A percentile compares a stretch with the other conserved stretches of the same genome.
Conservation (phyloP, 23 tunicate genomes). For the Styela plicata region DNA sequence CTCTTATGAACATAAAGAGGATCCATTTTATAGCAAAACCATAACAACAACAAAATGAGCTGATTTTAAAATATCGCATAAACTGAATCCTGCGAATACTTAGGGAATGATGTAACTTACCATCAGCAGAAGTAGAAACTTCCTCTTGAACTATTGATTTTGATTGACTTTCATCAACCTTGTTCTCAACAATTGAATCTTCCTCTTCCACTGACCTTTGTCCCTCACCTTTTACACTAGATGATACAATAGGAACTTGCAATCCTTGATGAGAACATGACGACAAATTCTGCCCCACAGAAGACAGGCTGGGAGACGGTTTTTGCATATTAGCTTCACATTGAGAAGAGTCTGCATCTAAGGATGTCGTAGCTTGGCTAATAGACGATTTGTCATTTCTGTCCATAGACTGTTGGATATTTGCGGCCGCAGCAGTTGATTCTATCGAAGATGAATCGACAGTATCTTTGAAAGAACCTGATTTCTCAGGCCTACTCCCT, state of each 20-base stretch:
- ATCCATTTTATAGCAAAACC: too few relatives aligned
- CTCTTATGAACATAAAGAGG: too few relatives aligned
- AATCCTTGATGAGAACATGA: slow-evolving; percentile 19
- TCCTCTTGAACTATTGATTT: background rate
- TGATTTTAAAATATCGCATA: too few relatives aligned
- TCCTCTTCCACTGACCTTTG: background rate
- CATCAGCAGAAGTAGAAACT: slow-evolving; percentile 20
- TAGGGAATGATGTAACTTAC: background rate
- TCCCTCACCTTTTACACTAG: slow-evolving; percentile 10
- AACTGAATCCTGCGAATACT: too few relatives aligned
- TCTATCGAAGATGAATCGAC: background rate
- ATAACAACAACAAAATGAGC: too few relatives aligned
- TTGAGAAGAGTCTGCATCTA: background rate
- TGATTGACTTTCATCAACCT: background rate
- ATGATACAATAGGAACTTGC: slow-evolving; percentile 30
- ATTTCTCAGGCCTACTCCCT: background rate
- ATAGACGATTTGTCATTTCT: background rate
- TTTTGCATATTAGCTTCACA: too few relatives aligned
- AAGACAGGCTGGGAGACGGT: background rate
- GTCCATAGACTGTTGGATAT: background rate
- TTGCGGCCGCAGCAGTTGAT: background rate
- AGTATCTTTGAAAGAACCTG: background rate
- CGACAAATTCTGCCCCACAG: background rate
- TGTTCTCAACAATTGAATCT: background rate
- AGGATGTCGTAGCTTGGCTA: background rate